These are phyloP conservation scores for Stomatorhinus ivindoensis DNA, from an alignment of 2,113 vertebrate species.

Conservation along the genomic window DNA sequence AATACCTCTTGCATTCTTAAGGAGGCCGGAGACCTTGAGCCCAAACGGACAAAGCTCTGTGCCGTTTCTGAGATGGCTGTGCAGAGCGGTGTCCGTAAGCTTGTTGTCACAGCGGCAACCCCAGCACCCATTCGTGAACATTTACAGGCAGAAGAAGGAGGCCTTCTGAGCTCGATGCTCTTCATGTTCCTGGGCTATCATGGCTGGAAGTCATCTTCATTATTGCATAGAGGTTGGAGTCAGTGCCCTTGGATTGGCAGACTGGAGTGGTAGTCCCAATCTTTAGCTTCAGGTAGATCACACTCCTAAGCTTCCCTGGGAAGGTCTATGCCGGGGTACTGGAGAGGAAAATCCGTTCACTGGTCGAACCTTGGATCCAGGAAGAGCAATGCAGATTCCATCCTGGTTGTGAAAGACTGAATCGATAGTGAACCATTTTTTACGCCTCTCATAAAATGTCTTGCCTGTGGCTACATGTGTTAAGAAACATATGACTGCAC, in stretches of 20 bases:
- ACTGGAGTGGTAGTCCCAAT: background rate
- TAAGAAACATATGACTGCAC: background rate
- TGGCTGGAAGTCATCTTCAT: background rate
- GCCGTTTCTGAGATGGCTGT: background rate
- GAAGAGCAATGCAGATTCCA: background rate
- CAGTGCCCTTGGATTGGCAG: background rate
- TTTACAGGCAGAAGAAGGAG: background rate
- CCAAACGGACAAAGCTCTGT: background rate
- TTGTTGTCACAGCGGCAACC: background rate
- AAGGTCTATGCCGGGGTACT: background rate
- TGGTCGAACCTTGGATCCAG: background rate
- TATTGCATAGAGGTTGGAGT: background rate
- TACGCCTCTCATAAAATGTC: background rate
- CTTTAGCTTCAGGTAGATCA: background rate
- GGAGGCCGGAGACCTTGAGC: background rate
- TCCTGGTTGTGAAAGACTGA: background rate
- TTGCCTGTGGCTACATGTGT: background rate
- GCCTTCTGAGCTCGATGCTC: background rate
- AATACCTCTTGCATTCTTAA: background rate
- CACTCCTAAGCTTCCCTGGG: background rate
- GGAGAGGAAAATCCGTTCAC: background rate
- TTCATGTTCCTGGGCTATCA: background rate
- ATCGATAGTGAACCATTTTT: background rate
- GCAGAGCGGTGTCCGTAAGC: background rate
- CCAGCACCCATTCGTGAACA: background rate